Percentiles rank a stretch among this genome's conserved stretches.
Evolutionary conservation across 2,797 vertebrate genomes (phyloP).

Genomic region (Crenichthys baileyi): DNA sequence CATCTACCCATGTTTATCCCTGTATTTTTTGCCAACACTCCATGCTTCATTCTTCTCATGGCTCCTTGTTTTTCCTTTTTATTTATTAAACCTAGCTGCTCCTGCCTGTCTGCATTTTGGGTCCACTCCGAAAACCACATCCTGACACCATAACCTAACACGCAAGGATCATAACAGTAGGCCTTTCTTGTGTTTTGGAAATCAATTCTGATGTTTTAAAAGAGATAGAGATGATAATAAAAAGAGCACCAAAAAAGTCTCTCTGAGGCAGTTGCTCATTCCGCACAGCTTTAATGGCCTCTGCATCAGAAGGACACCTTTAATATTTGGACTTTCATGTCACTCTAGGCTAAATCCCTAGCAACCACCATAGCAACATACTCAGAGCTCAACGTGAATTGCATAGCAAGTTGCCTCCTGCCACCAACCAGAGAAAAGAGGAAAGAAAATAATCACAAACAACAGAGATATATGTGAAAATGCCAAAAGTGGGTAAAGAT

Average conservation of each 20-base stretch:
- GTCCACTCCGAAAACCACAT: too few relatives aligned
- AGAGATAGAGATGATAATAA: slow-evolving; percentile 70
- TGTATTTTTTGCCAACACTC: too few relatives aligned
- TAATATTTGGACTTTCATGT: slow-evolving; percentile 86
- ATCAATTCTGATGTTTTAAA: slow-evolving; percentile 73
- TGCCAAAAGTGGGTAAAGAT: slow-evolving; percentile 59
- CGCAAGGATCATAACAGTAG: too few relatives aligned
- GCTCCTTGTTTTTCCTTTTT: too few relatives aligned
- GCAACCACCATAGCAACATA: slow-evolving; percentile 88
- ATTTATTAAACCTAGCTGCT: too few relatives aligned
- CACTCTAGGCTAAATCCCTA: slow-evolving; percentile 85
- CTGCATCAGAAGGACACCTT: slow-evolving; percentile 84
- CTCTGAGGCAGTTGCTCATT: slow-evolving; percentile 75
- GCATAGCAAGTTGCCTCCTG: slow-evolving; percentile 82
- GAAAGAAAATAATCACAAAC: slow-evolving; percentile 27
- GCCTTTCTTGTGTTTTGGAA: slow-evolving; percentile 67
- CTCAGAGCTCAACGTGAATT: slow-evolving; percentile 82
- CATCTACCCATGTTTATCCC: too few relatives aligned
- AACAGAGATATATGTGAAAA: slow-evolving; percentile 60
- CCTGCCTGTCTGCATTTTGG: too few relatives aligned
- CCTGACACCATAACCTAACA: too few relatives aligned
- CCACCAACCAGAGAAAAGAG: slow-evolving; percentile 65
- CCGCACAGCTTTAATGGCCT: slow-evolving; percentile 73
- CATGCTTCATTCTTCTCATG: too few relatives aligned
- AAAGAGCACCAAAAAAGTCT: slow-evolving; percentile 61